phyloP scores from a whole-genome alignment of 1,140 invertebrate genomes.

The Ephestia elutella region DNA sequence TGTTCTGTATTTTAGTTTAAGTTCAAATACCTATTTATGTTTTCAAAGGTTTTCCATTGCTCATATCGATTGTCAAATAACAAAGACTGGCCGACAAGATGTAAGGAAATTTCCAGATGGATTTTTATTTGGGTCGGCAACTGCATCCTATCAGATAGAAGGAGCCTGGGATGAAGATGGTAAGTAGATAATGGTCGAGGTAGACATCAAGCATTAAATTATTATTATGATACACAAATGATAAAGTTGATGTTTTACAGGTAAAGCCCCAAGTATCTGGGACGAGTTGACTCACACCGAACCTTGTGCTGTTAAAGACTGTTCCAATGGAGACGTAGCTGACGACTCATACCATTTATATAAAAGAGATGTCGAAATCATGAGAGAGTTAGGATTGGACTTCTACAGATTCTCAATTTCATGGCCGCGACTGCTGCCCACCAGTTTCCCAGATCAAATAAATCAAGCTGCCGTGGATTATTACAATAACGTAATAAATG shows the following conservation, averaged over 20 bases:
- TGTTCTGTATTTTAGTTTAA: too few relatives aligned
- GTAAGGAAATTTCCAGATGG: too few relatives aligned
- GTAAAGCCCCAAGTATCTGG: slow-evolving; percentile 76
- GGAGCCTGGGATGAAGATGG: too few relatives aligned
- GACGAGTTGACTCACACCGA: slow-evolving; percentile 67
- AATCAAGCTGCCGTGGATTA: slow-evolving; percentile 76
- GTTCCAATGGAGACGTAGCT: slow-evolving; percentile 2
- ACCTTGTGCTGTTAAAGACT: slow-evolving; percentile 61
- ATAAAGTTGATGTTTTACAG: slow-evolving; percentile 29
- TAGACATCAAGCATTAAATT: too few relatives aligned
- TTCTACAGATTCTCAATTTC: slow-evolving; percentile 22
- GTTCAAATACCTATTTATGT: too few relatives aligned
- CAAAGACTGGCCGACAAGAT: too few relatives aligned
- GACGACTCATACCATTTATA: slow-evolving; percentile 18
- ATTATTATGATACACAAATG: too few relatives aligned
- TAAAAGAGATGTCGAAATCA: slow-evolving; percentile 20
- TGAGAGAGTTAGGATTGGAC: slow-evolving; percentile 17
- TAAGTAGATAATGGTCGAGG: too few relatives aligned
- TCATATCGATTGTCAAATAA: too few relatives aligned
- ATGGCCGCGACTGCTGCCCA: slow-evolving; percentile 17
- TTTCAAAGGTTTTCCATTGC: too few relatives aligned
- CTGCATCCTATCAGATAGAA: too few relatives aligned
- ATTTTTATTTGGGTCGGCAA: too few relatives aligned
- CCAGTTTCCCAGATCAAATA: slow-evolving; percentile 65
- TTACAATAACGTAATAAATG: slow-evolving; percentile 77